Percentiles rank a stretch among this genome's conserved stretches.
phyloP scores from a whole-genome alignment of 1,140 invertebrate genomes.

The Ooceraea biroi region DNA sequence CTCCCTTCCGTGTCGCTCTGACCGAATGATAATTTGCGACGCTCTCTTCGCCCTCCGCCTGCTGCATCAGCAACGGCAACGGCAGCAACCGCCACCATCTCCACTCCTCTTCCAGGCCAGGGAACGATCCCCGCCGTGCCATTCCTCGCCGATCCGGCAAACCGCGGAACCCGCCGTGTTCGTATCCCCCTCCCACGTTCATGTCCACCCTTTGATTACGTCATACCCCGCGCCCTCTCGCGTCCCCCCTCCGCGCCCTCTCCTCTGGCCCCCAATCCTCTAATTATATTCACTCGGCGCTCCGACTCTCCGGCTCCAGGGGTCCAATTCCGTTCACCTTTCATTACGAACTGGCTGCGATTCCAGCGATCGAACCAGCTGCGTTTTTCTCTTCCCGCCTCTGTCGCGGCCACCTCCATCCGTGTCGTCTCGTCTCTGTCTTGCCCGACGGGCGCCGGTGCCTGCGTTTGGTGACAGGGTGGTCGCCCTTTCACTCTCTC shows the following conservation, averaged over 20 bases:
- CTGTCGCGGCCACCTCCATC: slow-evolving; percentile 34
- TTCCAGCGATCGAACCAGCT: slow-evolving; percentile 84
- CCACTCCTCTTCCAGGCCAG: slow-evolving; percentile 62
- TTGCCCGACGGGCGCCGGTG: slow-evolving; percentile 48
- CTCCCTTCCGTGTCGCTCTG: slow-evolving; percentile 70
- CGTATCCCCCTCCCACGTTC: slow-evolving; percentile 68
- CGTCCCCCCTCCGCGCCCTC: too few species aligned
- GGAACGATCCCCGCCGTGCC: slow-evolving; percentile 60
- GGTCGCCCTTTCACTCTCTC: not conserved
- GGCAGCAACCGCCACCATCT: slow-evolving; percentile 54
- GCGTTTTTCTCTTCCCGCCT: slow-evolving; percentile 72
- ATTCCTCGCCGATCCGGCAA: slow-evolving; percentile 65
- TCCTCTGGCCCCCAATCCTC: slow-evolving; percentile 82
- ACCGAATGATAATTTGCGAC: slow-evolving; percentile 85
- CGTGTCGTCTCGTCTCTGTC: slow-evolving; percentile 49
- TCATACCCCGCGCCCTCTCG: slow-evolving; percentile 80
- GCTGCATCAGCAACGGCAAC: slow-evolving; percentile 51
- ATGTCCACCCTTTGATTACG: slow-evolving; percentile 85
- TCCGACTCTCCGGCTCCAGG: slow-evolving; percentile 82
- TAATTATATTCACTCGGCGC: slow-evolving; percentile 86
- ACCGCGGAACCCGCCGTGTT: slow-evolving; percentile 60
- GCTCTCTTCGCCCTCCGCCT: slow-evolving; percentile 66
- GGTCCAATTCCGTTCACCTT: slow-evolving; percentile 86
- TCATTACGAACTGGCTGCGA: slow-evolving; percentile 85
- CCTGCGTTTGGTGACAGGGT: slow-evolving; percentile 39